Percentiles rank a stretch among this genome's conserved stretches.
These are phyloP conservation scores for Thunnus maccoyii DNA, from an alignment of 2,113 vertebrate species.

Conservation along the genomic window DNA sequence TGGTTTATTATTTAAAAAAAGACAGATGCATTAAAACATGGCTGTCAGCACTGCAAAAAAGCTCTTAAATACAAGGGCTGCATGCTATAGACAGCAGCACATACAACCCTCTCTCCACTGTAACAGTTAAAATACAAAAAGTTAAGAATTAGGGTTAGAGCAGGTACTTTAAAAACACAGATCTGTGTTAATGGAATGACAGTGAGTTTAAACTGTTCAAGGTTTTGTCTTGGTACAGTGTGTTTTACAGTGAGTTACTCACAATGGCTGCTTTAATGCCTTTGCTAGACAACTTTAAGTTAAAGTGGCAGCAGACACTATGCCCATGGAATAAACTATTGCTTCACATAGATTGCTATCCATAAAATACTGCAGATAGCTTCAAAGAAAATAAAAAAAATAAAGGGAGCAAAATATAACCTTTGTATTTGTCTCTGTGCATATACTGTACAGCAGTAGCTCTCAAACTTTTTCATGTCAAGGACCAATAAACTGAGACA, in stretches of 20 bases:
- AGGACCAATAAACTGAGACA: no score
- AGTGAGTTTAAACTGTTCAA: not conserved
- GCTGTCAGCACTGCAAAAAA: slow-evolving; percentile 28
- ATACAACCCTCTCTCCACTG: not conserved
- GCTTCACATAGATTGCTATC: no score
- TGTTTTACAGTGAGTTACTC: not conserved
- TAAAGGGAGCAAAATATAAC: no score
- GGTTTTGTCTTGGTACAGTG: not conserved
- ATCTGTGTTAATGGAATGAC: not conserved
- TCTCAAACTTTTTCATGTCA: no score
- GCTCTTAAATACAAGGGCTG: slow-evolving; percentile 38
- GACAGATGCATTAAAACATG: slow-evolving; percentile 18
- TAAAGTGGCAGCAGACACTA: no score
- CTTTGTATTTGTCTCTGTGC: no score
- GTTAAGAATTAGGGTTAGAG: slow-evolving; percentile 22
- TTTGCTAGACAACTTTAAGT: not conserved
- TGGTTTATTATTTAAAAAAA: not conserved
- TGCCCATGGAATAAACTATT: not conserved
- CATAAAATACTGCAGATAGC: no score
- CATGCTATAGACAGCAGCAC: slow-evolving; percentile 43
- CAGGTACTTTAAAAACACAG: not conserved
- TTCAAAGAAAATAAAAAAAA: no score
- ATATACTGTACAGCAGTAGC: no score
- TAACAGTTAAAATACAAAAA: slow-evolving; percentile 22
- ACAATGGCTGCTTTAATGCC: not conserved